phyloP scores from a whole-genome alignment of 2,113 vertebrate species.

The Furnarius figulus region DNA sequence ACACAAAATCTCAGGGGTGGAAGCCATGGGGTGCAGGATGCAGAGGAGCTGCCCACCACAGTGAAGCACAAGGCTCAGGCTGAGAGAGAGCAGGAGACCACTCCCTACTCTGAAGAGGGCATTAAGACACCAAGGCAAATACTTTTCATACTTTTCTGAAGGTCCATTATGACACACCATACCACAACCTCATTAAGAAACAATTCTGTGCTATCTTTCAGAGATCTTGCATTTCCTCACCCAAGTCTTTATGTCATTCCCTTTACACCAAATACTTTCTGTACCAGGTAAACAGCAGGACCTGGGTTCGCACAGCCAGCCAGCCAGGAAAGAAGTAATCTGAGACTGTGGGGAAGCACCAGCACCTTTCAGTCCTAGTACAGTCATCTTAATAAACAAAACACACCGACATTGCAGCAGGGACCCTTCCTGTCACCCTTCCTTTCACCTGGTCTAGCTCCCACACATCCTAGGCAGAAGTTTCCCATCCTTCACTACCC shows the following conservation, averaged over 20 bases:
- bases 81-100: neutral
- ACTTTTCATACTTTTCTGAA: neutral
- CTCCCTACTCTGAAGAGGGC: neutral
- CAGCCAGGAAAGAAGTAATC: neutral
- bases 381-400: neutral
- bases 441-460: neutral
- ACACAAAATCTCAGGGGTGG: neutral
- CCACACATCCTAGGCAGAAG: neutral
- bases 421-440: neutral
- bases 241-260: neutral
- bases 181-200: neutral
- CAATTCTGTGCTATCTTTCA: neutral
- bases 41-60: neutral
- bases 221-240: slow-evolving; percentile 17
- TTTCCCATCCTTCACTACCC: neutral
- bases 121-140: neutral
- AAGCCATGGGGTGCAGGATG: neutral
- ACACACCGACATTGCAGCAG: neutral
- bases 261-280: neutral
- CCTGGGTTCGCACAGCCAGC: neutral
- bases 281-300: neutral
- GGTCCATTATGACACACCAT: neutral
- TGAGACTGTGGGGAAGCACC: neutral
- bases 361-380: neutral
- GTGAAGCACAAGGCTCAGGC: accelerated